Percentiles rank a stretch among this genome's conserved stretches.
These are phyloP conservation scores for Rhizomys pruinosus DNA, from an alignment of 2,113 vertebrate genomes.

Conservation along the genomic window DNA sequence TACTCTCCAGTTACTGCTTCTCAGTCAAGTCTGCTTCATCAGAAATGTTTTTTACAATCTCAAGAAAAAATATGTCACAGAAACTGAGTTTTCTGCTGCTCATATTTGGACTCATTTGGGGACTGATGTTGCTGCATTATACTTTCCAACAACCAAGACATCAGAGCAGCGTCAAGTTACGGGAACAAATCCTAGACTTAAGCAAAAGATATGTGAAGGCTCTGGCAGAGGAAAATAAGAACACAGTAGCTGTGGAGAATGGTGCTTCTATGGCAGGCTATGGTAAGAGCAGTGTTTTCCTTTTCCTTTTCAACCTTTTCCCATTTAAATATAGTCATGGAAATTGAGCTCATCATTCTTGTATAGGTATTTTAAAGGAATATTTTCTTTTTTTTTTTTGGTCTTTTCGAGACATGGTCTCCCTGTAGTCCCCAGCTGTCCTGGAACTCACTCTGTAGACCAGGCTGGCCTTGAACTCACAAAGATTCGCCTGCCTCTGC, in stretches of 20 bases:
- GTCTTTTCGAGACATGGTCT: conserved; percentile 10
- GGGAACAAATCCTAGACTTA: conserved; percentile 96
- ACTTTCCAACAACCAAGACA: conserved; percentile 94
- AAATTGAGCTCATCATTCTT: neutral
- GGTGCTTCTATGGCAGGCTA: conserved; percentile 96
- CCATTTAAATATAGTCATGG: conserved; percentile 7
- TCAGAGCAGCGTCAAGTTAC: conserved; percentile 94
- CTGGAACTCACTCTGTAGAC: no score
- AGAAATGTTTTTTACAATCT: conserved; percentile 92
- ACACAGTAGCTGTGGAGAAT: conserved; percentile 88
- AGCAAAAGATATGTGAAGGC: conserved; percentile 97
- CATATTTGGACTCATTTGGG: conserved; percentile 95
- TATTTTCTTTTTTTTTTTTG: conserved; percentile 24
- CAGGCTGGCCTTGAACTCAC: no score
- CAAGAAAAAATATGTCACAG: conserved; percentile 97
- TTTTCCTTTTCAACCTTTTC: neutral
- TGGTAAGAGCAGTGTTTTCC: conserved; percentile 86
- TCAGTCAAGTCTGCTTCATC: conserved; percentile 70
- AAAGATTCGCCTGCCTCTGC: no score
- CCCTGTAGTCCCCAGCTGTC: no score
- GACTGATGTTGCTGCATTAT: conserved; percentile 95
- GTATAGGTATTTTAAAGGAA: neutral
- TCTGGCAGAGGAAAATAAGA: conserved; percentile 96
- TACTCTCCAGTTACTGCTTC: conserved; percentile 18
- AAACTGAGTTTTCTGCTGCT: conserved; percentile 95